Evolutionary conservation across 2,888 invertebrate species (phyloP).

Genomic region (Pheosia tremula): DNA sequence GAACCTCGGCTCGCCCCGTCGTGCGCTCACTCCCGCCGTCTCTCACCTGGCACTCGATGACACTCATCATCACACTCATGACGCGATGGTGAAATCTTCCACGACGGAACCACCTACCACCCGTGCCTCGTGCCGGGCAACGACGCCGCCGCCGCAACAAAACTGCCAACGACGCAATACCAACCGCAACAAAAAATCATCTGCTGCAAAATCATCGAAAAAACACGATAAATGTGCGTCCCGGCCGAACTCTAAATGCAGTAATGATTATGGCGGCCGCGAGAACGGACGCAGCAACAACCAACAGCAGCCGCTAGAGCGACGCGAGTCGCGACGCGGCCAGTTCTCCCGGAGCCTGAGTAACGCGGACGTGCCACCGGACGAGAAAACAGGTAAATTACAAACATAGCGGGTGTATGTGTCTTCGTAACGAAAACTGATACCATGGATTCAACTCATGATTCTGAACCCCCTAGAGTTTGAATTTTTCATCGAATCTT

Average conservation of each 20-base stretch:
- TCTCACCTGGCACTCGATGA: conserved; percentile 66
- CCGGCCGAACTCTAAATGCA: conserved; percentile 72
- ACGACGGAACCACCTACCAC: conserved; percentile 31
- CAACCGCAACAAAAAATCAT: conserved; percentile 48
- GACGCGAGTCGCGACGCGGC: conserved; percentile 84
- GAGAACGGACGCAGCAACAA: conserved; percentile 83
- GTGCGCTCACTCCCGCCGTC: conserved; percentile 74
- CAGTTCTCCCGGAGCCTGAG: conserved; percentile 92
- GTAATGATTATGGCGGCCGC: conserved; percentile 86
- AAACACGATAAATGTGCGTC: conserved; percentile 47
- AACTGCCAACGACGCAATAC: conserved; percentile 29
- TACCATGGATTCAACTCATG: no score
- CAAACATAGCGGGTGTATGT: background rate
- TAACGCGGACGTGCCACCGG: conserved; percentile 91
- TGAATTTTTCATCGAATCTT: no score
- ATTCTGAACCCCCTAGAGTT: no score
- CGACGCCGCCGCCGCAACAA: conserved; percentile 24
- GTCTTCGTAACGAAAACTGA: no score
- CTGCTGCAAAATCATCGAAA: conserved; percentile 18
- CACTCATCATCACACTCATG: conserved; percentile 57
- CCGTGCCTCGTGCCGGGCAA: conserved; percentile 30
- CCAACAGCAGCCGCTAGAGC: conserved; percentile 78
- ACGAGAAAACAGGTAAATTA: conserved; percentile 88
- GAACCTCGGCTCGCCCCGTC: conserved; percentile 76
- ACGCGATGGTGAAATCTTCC: conserved; percentile 42